Conservation (phyloP, 2,797 vertebrate species). For the Miichthys miiuy region DNA sequence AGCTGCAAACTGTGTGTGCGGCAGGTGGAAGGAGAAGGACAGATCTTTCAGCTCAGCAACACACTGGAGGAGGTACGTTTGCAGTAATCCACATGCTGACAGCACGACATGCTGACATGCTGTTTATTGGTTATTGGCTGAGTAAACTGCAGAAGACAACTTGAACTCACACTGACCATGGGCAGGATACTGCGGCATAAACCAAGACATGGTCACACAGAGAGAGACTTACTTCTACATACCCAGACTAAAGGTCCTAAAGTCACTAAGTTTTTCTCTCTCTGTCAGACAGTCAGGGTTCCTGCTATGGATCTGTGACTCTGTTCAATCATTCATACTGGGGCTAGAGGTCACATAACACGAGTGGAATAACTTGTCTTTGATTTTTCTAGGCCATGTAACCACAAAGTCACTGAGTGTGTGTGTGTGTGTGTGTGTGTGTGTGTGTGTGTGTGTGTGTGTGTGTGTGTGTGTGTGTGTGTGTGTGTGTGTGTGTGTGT, state of each 20-base stretch:
- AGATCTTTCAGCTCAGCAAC: slow-evolving; percentile 98
- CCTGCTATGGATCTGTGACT: slow-evolving; percentile 62
- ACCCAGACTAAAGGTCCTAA: slow-evolving; percentile 48
- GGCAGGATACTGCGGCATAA: neutral
- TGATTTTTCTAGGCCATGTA: slow-evolving; percentile 63
- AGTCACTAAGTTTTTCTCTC: slow-evolving; percentile 64
- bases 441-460: slow-evolving; percentile 20
- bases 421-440: slow-evolving; percentile 21
- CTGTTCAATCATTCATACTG: slow-evolving; percentile 77
- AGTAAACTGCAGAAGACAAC: neutral
- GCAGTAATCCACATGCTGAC: neutral
- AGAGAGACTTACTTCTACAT: slow-evolving; percentile 30
- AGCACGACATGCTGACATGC: neutral
- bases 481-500: too few species aligned
- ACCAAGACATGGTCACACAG: slow-evolving; percentile 3
- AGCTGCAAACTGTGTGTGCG: slow-evolving; percentile 96
- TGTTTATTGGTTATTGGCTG: neutral
- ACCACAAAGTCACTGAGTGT: slow-evolving; percentile 37
- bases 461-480: too few species aligned
- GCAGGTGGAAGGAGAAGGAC: slow-evolving; percentile 98
- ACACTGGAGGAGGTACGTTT: slow-evolving; percentile 91
- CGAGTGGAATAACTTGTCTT: slow-evolving; percentile 72
- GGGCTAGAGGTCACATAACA: slow-evolving; percentile 69
- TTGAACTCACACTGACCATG: neutral
- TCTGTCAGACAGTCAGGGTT: slow-evolving; percentile 53